Conservation (phyloP, 2,113 vertebrate species). For the Tragelaphus scriptus region DNA sequence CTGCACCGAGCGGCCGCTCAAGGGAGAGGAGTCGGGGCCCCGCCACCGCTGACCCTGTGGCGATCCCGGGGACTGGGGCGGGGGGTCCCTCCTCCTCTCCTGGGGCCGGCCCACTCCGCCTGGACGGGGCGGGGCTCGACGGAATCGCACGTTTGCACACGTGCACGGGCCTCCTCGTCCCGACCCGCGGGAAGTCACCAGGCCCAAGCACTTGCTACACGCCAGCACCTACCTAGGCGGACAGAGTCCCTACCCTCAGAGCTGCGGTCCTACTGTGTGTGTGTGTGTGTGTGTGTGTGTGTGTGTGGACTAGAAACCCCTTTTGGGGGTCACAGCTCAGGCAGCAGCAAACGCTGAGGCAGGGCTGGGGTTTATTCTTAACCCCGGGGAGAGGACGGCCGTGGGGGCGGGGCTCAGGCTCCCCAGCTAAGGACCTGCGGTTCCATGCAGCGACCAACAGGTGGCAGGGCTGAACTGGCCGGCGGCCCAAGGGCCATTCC, state of each 20-base stretch:
- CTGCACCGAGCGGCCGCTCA: fast-evolving
- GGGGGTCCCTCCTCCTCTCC: neutral
- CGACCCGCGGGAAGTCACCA: fast-evolving
- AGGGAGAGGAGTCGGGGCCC: fast-evolving
- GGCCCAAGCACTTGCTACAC: fast-evolving
- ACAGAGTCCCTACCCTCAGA: neutral
- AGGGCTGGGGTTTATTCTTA: neutral
- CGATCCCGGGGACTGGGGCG: fast-evolving
- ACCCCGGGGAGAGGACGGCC: fast-evolving
- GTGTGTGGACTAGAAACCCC: neutral
- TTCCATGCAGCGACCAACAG: neutral
- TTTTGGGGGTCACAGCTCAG: neutral
- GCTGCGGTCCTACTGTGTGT: neutral
- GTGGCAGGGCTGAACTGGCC: constrained; percentile 11
- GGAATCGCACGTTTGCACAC: fast-evolving
- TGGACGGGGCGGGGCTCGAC: neutral
- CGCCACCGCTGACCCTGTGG: neutral
- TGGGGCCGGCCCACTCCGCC: neutral
- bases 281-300: neutral
- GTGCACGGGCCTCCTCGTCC: neutral
- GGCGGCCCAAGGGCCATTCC: fast-evolving
- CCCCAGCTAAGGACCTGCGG: neutral
- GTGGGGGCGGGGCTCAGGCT: neutral
- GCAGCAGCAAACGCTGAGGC: fast-evolving
- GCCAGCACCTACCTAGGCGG: neutral